phyloP scores from a whole-genome alignment of 2,113 vertebrate species.

The Beaufortia kweichowensis region DNA sequence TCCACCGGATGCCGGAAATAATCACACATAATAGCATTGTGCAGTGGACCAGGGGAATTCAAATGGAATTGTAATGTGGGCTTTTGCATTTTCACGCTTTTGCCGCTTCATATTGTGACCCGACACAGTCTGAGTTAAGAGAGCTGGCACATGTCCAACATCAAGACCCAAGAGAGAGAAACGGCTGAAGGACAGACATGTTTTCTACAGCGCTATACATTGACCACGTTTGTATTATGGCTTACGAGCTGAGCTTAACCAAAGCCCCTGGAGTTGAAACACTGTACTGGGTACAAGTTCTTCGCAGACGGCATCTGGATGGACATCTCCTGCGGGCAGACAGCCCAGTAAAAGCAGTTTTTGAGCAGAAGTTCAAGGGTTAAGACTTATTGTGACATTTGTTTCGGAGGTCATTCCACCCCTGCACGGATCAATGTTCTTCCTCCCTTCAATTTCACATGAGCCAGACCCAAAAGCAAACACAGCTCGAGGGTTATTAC shows the following conservation, averaged over 20 bases:
- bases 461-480: conserved; percentile 62
- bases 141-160: not conserved
- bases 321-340: not conserved
- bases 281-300: not conserved
- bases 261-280: not conserved
- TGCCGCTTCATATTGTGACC: conserved; percentile 18
- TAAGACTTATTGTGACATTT: conserved; percentile 65
- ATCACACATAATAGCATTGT: conserved; percentile 32
- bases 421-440: conserved; percentile 65
- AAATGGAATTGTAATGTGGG: conserved; percentile 29
- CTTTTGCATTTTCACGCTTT: conserved; percentile 32
- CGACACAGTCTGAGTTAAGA: conserved; percentile 16
- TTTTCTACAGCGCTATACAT: conserved; percentile 18
- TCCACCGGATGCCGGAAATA: conserved; percentile 8
- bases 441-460: conserved; percentile 68
- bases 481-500: conserved; percentile 51
- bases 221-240: not conserved
- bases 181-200: not conserved
- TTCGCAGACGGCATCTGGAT: not conserved
- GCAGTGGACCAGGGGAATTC: conserved; percentile 23
- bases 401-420: conserved; percentile 64
- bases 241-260: not conserved
- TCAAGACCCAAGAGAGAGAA: conserved; percentile 5
- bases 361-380: conserved; percentile 33
- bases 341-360: not conserved